A percentile compares a stretch with the other conserved stretches of the same genome.
Conservation (phyloP, 1,140 invertebrate genomes). For the Wasmannia auropunctata region DNA sequence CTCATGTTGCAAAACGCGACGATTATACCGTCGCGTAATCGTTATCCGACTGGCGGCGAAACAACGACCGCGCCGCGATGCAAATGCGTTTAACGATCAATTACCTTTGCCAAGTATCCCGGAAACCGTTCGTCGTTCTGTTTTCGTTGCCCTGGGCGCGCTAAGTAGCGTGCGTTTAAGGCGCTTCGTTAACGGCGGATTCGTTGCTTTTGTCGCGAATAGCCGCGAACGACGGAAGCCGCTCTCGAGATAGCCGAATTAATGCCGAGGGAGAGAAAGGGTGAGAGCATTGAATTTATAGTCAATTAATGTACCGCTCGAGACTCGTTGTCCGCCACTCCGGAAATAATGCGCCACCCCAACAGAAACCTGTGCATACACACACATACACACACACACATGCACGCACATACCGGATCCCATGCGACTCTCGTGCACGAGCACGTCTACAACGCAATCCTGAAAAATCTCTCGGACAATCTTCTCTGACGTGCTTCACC, state of each 20-base stretch:
- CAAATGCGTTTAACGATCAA: slow-evolving; percentile 55
- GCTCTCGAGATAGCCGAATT: slow-evolving; percentile 76
- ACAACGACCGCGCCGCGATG: slow-evolving; percentile 31
- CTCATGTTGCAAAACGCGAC: neutral
- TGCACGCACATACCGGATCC: neutral
- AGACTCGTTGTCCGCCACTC: slow-evolving; percentile 51
- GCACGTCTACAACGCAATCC: slow-evolving; percentile 16
- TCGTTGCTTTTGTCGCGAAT: slow-evolving; percentile 45
- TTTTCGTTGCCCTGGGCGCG: slow-evolving; percentile 26
- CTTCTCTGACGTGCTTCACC: slow-evolving; percentile 10
- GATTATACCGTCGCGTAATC: slow-evolving; percentile 31
- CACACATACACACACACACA: neutral
- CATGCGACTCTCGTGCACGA: neutral
- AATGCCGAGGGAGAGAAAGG: slow-evolving; percentile 65
- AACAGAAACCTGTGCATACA: neutral
- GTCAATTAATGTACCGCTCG: slow-evolving; percentile 80
- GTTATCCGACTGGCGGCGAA: slow-evolving; percentile 19
- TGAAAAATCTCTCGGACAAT: slow-evolving; percentile 52
- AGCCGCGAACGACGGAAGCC: slow-evolving; percentile 55
- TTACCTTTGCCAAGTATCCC: slow-evolving; percentile 17
- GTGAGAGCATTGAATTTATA: slow-evolving; percentile 75
- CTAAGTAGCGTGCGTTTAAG: slow-evolving; percentile 47
- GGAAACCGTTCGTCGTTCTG: slow-evolving; percentile 38
- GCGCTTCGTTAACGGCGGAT: slow-evolving; percentile 46
- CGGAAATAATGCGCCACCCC: slow-evolving; percentile 67